phyloP scores from a whole-genome alignment of 2,113 vertebrate species.

The Hystrix brachyura region DNA sequence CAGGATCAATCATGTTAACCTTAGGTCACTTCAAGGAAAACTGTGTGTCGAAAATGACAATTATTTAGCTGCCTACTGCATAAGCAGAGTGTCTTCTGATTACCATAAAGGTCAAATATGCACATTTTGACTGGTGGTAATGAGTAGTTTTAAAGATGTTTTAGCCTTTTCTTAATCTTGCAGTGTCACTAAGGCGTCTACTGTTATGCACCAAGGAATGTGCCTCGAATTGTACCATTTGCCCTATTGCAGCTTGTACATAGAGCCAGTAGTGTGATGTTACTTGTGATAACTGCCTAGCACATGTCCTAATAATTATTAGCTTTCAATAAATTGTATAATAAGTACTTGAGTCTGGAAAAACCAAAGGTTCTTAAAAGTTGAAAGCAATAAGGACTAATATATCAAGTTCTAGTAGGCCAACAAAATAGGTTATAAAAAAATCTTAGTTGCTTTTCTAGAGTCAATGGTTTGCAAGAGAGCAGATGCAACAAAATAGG shows the following conservation, averaged over 20 bases:
- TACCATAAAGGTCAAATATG: slow-evolving; percentile 92
- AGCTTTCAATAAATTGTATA: slow-evolving; percentile 88
- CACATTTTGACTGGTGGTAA: slow-evolving; percentile 91
- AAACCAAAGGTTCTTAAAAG: slow-evolving; percentile 86
- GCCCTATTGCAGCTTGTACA: slow-evolving; percentile 90
- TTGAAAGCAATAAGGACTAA: slow-evolving; percentile 81
- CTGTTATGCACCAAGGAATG: slow-evolving; percentile 90
- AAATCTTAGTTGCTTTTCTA: no score
- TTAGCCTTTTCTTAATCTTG: slow-evolving; percentile 91
- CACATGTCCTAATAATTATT: slow-evolving; percentile 90
- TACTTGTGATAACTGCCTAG: slow-evolving; percentile 88
- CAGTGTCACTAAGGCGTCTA: slow-evolving; percentile 91
- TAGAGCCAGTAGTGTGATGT: slow-evolving; percentile 86
- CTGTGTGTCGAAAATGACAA: slow-evolving; percentile 87
- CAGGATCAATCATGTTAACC: slow-evolving; percentile 88
- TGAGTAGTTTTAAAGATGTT: slow-evolving; percentile 92
- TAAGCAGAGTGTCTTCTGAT: slow-evolving; percentile 87
- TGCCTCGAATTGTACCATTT: slow-evolving; percentile 91
- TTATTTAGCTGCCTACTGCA: slow-evolving; percentile 87
- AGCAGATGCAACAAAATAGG: slow-evolving; percentile 40
- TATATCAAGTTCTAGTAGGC: slow-evolving; percentile 75
- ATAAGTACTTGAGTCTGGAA: slow-evolving; percentile 85
- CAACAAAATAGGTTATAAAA: slow-evolving; percentile 66
- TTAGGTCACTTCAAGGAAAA: slow-evolving; percentile 87
- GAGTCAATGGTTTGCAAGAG: no score